phyloP scores from a whole-genome alignment of 2,888 invertebrate species.

The Dermolepida albohirtum region DNA sequence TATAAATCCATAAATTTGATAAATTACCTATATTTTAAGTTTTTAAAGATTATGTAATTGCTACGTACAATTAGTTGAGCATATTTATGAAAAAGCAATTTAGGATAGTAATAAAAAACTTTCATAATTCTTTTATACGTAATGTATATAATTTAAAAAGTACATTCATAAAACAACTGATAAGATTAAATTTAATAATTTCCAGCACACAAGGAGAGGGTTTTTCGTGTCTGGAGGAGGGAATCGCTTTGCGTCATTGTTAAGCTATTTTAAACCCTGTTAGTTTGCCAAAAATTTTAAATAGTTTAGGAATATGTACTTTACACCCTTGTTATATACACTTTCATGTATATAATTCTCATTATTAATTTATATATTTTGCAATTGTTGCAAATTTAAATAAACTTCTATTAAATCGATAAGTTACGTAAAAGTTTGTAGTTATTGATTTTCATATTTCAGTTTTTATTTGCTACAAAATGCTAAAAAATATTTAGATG shows the following conservation, averaged over 20 bases:
- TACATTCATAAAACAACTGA: background rate
- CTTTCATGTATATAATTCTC: too few relatives aligned
- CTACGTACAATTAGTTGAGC: background rate
- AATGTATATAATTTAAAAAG: too few relatives aligned
- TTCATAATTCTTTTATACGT: too few relatives aligned
- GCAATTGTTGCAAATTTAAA: too few relatives aligned
- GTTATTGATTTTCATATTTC: constrained; percentile 2
- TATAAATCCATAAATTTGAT: background rate
- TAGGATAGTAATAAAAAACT: too few relatives aligned
- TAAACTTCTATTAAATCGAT: too few relatives aligned
- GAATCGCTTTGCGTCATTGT: constrained; percentile 37
- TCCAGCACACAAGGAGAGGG: background rate
- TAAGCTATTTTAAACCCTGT: constrained; percentile 15
- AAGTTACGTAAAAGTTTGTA: background rate
- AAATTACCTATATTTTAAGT: background rate
- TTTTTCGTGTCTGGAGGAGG: background rate
- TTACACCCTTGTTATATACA: constrained; percentile 3
- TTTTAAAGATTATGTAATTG: constrained; percentile 4
- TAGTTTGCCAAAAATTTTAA: constrained; percentile 37
- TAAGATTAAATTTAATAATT: constrained; percentile 17
- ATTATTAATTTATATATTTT: too few relatives aligned
- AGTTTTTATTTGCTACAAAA: background rate
- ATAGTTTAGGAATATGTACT: constrained; percentile 34
- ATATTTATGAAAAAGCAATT: too few relatives aligned
- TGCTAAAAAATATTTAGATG: too few relatives aligned